Evolutionary conservation across 1,140 invertebrate species (phyloP), one percentile per base, ranked within the genome.

Genomic region (Nymphalis io): DNA sequence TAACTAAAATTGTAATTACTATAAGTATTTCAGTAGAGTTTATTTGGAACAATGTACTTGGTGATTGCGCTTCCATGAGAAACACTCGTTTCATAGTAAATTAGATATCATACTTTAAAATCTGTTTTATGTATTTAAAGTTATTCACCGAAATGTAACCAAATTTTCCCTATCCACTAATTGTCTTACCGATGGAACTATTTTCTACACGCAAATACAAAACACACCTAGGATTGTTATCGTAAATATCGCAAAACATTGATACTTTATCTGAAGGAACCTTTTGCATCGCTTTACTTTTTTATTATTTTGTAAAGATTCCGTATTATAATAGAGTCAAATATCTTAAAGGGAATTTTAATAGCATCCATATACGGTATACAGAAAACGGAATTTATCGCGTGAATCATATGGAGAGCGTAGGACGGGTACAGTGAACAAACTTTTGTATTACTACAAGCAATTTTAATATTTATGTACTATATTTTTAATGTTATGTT

Each of bases 291-390:
- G 40, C 40, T 44, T 44, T 11, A 15, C 40, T 44, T 44, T 44
- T 44, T 15, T 44, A 44, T 44, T 44, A 44, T 55, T 55, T 27
- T 27, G 13, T 27, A 55, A 55, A 55, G 13, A n/a, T 33, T 55
- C 51, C 51, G 11, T 68, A 75, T 75, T 73, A 76, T 76, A 73
- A 75, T 75, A 70, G 65, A 74, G 77, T 75, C 68, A 81, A 80
- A 82, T 80, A 81, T 74, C 76, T 68, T 77, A 77, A 83, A 84
- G 84, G 82, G 84, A 80, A 84, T 83, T 76, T 76, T 84, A 86
- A 86, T 86, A 81, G 82, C 70, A 59, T 61, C 82, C 84, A 70
- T 80, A 76, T 83, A 74, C 66, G 84, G 82, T 53, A 40, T 67
- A 74, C 69, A 73, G 76, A 71, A 70, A 74, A 74, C 71, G 76